Conservation (phyloP, 2,888 invertebrate species). For the Xylophagus ater region DNA sequence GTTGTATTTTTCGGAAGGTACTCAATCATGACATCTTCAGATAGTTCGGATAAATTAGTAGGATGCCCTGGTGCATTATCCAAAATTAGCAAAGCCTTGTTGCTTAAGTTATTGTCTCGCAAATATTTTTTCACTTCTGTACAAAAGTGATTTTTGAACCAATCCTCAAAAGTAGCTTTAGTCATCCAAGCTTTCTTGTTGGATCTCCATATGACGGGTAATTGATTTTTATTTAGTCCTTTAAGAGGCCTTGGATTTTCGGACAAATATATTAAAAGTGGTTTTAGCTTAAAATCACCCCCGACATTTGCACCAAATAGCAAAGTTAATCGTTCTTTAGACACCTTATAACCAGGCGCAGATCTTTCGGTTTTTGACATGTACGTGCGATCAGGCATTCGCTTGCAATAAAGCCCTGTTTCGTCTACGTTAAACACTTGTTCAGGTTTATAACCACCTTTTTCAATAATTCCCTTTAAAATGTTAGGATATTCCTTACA, state of each 20-base stretch:
- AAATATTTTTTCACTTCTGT: too few species aligned
- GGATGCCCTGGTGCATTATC: too few species aligned
- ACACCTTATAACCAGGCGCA: conserved; percentile 19
- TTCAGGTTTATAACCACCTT: conserved; percentile 19
- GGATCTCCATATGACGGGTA: conserved; percentile 24
- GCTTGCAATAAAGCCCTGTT: conserved; percentile 22
- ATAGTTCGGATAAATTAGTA: too few species aligned
- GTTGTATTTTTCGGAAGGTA: too few species aligned
- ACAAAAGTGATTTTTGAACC: too few species aligned
- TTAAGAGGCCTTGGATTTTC: conserved; percentile 23
- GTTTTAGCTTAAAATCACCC: conserved; percentile 24
- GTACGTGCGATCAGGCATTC: conserved; percentile 24
- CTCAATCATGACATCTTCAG: too few species aligned
- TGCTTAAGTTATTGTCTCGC: too few species aligned
- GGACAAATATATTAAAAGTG: conserved; percentile 23
- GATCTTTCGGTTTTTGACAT: conserved; percentile 23
- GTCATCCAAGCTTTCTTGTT: conserved; percentile 23
- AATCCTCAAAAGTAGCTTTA: conserved; percentile 15
- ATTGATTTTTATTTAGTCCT: conserved; percentile 19
- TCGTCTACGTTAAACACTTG: conserved; percentile 23
- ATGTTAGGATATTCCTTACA: conserved; percentile 10
- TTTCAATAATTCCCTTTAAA: conserved; percentile 18
- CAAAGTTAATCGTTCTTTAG: conserved; percentile 25
- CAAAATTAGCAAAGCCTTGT: too few species aligned
- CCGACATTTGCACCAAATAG: conserved; percentile 24